Evolutionary conservation across 1,140 invertebrate genomes (phyloP).

Genomic region (Branchinecta lynchi): DNA sequence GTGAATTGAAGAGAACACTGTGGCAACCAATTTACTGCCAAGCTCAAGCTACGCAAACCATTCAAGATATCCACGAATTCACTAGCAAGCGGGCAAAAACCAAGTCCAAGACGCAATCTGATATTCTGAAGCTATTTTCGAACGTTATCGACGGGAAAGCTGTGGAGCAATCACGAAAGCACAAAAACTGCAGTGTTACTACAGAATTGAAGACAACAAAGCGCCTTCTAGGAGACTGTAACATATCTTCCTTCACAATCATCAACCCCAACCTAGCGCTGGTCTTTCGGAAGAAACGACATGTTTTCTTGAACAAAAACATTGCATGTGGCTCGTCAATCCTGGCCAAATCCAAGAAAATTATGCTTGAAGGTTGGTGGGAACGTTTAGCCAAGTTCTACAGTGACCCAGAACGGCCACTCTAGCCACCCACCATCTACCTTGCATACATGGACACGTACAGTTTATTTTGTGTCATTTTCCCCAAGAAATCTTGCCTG

Average conservation of each 20-base stretch:
- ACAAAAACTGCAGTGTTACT: background rate
- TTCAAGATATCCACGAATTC: background rate
- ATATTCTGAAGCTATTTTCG: background rate
- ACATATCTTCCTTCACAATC: background rate
- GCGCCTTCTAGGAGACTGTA: background rate
- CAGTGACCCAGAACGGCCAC: too few relatives aligned
- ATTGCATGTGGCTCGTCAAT: background rate
- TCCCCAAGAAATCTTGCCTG: too few relatives aligned
- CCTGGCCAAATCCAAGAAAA: too few relatives aligned
- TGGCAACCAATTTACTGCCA: too few relatives aligned
- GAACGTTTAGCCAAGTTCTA: too few relatives aligned
- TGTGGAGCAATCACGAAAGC: background rate
- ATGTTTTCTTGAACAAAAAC: constrained; percentile 2
- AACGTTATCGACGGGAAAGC: background rate
- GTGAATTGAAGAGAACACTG: too few relatives aligned
- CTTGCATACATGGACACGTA: too few relatives aligned
- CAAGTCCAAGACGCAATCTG: background rate
- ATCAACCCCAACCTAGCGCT: background rate
- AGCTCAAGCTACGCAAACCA: too few relatives aligned
- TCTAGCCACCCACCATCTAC: too few relatives aligned
- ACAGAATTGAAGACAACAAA: background rate
- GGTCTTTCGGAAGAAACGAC: constrained; percentile 5
- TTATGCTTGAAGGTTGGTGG: too few relatives aligned
- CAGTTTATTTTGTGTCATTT: too few relatives aligned
- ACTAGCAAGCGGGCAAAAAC: background rate